These are phyloP conservation scores for Heliconius sara DNA, from an alignment of 2,888 invertebrate genomes.

Conservation along the genomic window DNA sequence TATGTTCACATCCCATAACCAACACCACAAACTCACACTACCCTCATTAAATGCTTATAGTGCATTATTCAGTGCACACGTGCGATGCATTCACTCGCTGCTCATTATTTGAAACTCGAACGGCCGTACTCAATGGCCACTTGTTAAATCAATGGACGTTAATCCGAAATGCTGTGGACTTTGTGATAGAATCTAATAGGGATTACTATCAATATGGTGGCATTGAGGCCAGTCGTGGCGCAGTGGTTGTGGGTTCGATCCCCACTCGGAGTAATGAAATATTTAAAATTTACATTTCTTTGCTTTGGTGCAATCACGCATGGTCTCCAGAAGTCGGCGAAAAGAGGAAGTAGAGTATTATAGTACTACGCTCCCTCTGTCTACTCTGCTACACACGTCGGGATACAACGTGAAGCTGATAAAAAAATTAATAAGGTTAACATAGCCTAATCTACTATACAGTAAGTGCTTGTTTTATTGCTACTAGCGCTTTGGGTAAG, in stretches of 20 bases:
- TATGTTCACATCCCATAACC: neutral
- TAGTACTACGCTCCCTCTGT: too few relatives aligned
- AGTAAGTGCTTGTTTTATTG: neutral
- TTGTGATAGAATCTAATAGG: neutral
- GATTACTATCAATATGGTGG: neutral
- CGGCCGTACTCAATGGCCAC: conserved; percentile 10
- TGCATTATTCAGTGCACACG: conserved; percentile 34
- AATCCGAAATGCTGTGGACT: conserved; percentile 7
- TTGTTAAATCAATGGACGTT: conserved; percentile 13
- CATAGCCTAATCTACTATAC: neutral
- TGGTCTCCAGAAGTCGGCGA: too few relatives aligned
- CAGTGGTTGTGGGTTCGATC: too few relatives aligned
- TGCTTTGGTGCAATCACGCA: too few relatives aligned
- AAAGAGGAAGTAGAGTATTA: too few relatives aligned
- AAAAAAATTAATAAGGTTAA: neutral
- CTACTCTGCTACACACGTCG: too few relatives aligned
- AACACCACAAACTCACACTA: neutral
- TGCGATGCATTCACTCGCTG: conserved; percentile 22
- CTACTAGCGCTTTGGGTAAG: neutral
- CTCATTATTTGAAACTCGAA: conserved; percentile 39
- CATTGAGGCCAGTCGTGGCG: too few relatives aligned
- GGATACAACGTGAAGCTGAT: too few relatives aligned
- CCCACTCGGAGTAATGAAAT: too few relatives aligned
- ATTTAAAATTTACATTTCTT: too few relatives aligned
- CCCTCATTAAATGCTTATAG: conserved; percentile 23